A percentile compares a stretch with the other conserved stretches of the same genome.
These are phyloP conservation scores for Discoglossus pictus DNA, from an alignment of 2,797 vertebrate genomes.

Conservation along the genomic window DNA sequence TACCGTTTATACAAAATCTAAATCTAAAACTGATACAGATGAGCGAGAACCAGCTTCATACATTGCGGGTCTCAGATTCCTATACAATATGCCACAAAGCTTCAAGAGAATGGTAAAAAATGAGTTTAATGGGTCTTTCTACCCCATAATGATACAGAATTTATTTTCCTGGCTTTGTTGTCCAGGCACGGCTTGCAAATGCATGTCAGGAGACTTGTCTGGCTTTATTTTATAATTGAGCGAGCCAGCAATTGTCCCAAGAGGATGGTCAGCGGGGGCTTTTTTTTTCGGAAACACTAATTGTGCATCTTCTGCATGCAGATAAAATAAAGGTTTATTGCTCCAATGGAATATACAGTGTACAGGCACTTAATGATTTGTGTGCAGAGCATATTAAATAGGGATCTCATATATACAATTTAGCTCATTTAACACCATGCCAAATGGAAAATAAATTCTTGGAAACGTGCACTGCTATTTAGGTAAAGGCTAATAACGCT, in stretches of 20 bases:
- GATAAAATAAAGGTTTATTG: constrained; percentile 24
- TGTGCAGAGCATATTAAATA: constrained; percentile 11
- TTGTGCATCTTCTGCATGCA: constrained; percentile 31
- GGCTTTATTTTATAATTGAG: constrained; percentile 21
- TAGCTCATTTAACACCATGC: constrained; percentile 1
- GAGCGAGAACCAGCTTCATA: too few species aligned
- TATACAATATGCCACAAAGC: too few species aligned
- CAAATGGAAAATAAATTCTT: not conserved
- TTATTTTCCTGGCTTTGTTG: not conserved
- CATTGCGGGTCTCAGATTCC: too few species aligned
- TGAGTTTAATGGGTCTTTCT: too few species aligned
- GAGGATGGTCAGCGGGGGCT: constrained; percentile 4
- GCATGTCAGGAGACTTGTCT: not conserved
- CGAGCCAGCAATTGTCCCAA: constrained; percentile 4
- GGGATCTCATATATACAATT: constrained; percentile 7
- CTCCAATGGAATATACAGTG: constrained; percentile 4
- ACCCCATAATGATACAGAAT: not conserved
- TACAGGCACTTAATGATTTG: constrained; percentile 37
- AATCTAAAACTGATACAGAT: too few species aligned
- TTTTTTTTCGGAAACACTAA: constrained; percentile 21
- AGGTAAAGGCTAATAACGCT: not conserved
- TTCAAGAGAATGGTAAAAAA: too few species aligned
- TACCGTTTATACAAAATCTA: too few species aligned
- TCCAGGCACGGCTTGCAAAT: not conserved
- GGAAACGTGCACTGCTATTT: not conserved